Evolutionary conservation across 2,113 vertebrate genomes (phyloP).

Genomic region (Megaceryle maxima): DNA sequence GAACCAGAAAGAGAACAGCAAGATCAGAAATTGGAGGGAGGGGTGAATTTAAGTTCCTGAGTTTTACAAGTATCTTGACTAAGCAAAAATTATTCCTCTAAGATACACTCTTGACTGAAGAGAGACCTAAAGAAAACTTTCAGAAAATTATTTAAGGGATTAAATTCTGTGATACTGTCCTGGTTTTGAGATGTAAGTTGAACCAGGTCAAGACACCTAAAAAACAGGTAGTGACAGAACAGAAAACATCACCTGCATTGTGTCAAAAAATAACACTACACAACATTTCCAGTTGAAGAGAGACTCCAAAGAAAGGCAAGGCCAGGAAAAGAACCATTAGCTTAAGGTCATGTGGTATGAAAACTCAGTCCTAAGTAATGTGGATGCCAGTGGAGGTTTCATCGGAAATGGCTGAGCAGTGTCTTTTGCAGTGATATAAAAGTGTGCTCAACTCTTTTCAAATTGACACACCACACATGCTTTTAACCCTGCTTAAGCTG

Average conservation of each 20-base stretch:
- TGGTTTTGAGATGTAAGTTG: background rate
- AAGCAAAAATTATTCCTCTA: background rate
- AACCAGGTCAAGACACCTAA: background rate
- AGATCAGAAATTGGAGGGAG: background rate
- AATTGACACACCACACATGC: background rate
- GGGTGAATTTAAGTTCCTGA: background rate
- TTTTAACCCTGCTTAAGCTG: background rate
- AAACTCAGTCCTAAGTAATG: background rate
- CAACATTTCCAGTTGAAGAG: background rate
- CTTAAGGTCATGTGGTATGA: background rate
- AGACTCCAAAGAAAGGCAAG: background rate
- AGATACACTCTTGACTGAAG: background rate
- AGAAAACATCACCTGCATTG: rapidly evolving
- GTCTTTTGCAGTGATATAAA: background rate
- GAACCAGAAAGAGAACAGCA: background rate
- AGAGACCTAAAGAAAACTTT: background rate
- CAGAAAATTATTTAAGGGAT: background rate
- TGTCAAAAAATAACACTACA: background rate
- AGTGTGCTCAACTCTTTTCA: rapidly evolving
- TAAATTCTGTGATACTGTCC: background rate
- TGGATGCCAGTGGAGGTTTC: background rate
- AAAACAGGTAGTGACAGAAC: background rate
- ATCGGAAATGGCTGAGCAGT: background rate
- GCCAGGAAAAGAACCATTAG: background rate
- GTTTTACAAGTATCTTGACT: background rate